Conservation (phyloP, 2,113 vertebrate genomes). For the Cyprinodon brontotheroides region DNA sequence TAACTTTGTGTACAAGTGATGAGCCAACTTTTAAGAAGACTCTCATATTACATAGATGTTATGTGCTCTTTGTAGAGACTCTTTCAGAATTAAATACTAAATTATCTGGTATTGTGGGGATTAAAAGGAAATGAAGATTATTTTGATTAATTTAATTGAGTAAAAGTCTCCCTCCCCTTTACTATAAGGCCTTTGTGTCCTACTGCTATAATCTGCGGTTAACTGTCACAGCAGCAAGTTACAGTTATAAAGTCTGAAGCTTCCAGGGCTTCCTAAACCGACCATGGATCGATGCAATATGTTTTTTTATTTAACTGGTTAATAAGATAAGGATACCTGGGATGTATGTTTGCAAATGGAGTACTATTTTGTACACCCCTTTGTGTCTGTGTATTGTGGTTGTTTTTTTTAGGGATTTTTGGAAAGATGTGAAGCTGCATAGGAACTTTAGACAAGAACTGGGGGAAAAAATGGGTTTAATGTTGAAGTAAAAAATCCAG, state of each 20-base stretch:
- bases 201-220: slow-evolving; percentile 3
- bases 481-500: background rate
- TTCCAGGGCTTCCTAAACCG: background rate
- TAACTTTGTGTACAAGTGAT: background rate
- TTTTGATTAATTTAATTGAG: slow-evolving; percentile 33
- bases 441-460: background rate
- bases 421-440: background rate
- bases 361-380: background rate
- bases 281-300: background rate
- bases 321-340: background rate
- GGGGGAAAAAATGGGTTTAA: too few relatives aligned
- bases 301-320: background rate
- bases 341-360: background rate
- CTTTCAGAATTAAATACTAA: slow-evolving; percentile 30
- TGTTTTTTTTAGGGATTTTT: background rate
- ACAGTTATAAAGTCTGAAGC: slow-evolving; percentile 4
- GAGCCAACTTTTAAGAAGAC: slow-evolving; percentile 8
- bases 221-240: background rate
- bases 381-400: background rate
- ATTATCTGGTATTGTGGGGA: slow-evolving; percentile 25
- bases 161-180: background rate
- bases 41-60: slow-evolving; percentile 23
- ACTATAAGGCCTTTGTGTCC: slow-evolving; percentile 1
- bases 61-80: slow-evolving; percentile 43
- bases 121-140: slow-evolving; percentile 4